Conservation (phyloP, 2,797 vertebrate species). For the Caiman crocodilus region DNA sequence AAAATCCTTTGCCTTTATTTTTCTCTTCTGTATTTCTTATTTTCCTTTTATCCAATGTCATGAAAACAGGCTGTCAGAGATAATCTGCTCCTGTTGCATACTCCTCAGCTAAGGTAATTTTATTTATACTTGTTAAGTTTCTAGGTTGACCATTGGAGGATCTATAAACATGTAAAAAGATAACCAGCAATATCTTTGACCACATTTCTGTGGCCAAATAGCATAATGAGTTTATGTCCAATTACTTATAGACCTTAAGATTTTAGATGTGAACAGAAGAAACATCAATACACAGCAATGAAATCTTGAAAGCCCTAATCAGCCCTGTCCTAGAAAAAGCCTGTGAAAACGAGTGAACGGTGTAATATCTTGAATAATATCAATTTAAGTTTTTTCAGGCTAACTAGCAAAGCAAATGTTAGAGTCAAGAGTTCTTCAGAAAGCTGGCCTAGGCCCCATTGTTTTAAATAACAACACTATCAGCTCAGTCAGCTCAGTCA, state of each 20-base stretch:
- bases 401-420: neutral
- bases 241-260: neutral
- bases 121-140: neutral
- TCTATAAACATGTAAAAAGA: neutral
- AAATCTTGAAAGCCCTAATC: too few relatives aligned
- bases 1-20: neutral
- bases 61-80: neutral
- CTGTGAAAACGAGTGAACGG: too few relatives aligned
- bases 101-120: neutral
- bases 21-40: neutral
- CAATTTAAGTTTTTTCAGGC: neutral
- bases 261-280: too few relatives aligned
- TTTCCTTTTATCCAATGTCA: neutral
- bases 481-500: fast-evolving
- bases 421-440: neutral
- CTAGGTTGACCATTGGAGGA: neutral
- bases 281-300: too few relatives aligned
- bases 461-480: neutral
- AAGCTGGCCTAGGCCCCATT: neutral
- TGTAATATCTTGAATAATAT: too few relatives aligned
- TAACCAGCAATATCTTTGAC: neutral
- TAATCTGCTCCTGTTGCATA: neutral
- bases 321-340: too few relatives aligned
- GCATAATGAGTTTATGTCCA: neutral
- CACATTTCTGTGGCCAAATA: neutral